These are phyloP conservation scores for Silurus asotus DNA, from an alignment of 2,113 vertebrate genomes.

Conservation along the genomic window DNA sequence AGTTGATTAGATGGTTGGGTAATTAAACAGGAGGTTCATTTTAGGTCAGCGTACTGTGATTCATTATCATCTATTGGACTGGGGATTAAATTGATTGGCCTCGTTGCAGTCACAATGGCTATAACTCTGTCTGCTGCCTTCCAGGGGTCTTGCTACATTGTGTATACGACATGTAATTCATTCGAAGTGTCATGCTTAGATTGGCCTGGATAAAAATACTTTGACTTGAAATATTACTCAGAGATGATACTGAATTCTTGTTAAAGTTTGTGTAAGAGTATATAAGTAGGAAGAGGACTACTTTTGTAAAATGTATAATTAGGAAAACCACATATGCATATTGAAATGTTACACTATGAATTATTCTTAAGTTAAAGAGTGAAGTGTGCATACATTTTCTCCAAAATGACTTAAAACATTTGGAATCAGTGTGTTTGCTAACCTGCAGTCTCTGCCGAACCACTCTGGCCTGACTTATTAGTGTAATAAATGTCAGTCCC, in stretches of 20 bases:
- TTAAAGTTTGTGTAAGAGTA: background rate
- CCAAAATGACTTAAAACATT: too few relatives aligned
- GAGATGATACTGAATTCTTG: background rate
- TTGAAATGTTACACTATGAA: background rate
- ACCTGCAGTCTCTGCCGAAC: background rate
- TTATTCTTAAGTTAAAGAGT: background rate
- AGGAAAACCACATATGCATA: background rate
- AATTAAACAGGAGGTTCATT: background rate
- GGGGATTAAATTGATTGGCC: constrained; percentile 32
- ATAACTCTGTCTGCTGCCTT: background rate
- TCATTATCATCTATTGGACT: constrained; percentile 23
- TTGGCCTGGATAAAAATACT: background rate
- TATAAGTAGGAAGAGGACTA: background rate
- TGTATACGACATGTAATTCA: background rate
- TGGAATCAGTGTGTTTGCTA: background rate
- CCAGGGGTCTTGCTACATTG: background rate
- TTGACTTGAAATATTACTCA: background rate
- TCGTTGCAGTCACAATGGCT: background rate
- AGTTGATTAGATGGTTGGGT: constrained; percentile 1
- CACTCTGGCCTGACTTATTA: background rate
- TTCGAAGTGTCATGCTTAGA: background rate
- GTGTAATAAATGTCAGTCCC: background rate
- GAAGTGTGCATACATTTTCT: background rate
- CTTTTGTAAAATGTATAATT: background rate
- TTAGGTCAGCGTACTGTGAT: constrained; percentile 9